Percentiles rank a stretch among this genome's conserved stretches.
Evolutionary conservation across 1,140 invertebrate species (phyloP).

Genomic region (Chironomus striatipennis): DNA sequence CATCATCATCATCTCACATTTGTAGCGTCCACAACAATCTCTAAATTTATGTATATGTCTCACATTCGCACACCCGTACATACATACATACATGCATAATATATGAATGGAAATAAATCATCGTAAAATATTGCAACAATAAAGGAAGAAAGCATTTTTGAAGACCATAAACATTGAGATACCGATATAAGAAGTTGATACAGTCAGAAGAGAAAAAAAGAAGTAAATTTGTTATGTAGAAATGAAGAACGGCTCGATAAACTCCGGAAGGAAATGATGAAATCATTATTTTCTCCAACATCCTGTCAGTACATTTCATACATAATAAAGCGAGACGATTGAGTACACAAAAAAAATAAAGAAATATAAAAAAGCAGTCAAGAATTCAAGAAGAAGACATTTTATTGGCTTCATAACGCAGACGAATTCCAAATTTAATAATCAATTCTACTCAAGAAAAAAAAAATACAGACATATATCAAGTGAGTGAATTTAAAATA

Average conservation of each 20-base stretch:
- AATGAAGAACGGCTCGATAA: background rate
- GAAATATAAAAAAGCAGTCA: background rate
- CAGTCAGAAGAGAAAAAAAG: too few relatives aligned
- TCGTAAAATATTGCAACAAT: background rate
- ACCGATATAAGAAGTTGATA: background rate
- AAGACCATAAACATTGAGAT: background rate
- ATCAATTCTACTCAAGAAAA: background rate
- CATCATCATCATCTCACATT: slow-evolving; percentile 17
- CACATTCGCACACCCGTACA: too few relatives aligned
- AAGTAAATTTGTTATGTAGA: background rate
- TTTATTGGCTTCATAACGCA: background rate
- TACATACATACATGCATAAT: background rate
- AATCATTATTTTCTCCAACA: slow-evolving; percentile 5
- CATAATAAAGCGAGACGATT: background rate
- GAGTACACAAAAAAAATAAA: background rate
- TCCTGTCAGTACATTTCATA: background rate
- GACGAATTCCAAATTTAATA: background rate
- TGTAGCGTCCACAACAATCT: background rate
- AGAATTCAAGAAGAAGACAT: background rate
- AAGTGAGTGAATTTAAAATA: too few relatives aligned
- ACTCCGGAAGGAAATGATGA: slow-evolving; percentile 18
- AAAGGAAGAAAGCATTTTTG: too few relatives aligned
- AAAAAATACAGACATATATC: background rate
- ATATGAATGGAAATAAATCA: too few relatives aligned
- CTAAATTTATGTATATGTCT: background rate